Conservation (phyloP, 1,140 invertebrate species). For the Neodiprion fabricii region DNA sequence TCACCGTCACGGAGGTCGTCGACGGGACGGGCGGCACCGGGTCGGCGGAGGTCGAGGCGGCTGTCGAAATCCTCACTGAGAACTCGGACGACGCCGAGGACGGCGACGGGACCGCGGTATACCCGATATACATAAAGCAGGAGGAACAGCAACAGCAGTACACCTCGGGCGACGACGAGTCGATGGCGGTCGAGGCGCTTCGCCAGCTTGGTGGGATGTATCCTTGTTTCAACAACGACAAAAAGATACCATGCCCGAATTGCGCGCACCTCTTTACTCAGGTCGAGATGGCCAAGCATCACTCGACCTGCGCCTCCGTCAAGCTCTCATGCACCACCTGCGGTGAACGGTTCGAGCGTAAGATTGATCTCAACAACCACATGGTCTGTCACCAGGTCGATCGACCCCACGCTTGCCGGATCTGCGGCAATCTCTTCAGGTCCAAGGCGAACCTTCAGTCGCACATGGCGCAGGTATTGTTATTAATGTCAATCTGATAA, state of each 20-base stretch:
- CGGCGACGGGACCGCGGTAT: slow-evolving; percentile 37
- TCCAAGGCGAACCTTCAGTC: slow-evolving; percentile 50
- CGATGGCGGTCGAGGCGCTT: slow-evolving; percentile 61
- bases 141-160: slow-evolving; percentile 46
- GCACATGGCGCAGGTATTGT: slow-evolving; percentile 42
- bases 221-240: slow-evolving; percentile 45
- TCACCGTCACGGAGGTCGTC: slow-evolving; percentile 31
- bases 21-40: too few species aligned
- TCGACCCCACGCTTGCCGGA: slow-evolving; percentile 53
- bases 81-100: slow-evolving; percentile 39
- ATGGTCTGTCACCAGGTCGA: slow-evolving; percentile 58
- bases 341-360: slow-evolving; percentile 52
- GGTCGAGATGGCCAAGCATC: slow-evolving; percentile 41
- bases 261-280: slow-evolving; percentile 36
- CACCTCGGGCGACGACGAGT: slow-evolving; percentile 56
- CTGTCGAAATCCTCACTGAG: slow-evolving; percentile 39
- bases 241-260: slow-evolving; percentile 43
- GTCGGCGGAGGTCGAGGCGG: slow-evolving; percentile 31
- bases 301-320: slow-evolving; percentile 28
- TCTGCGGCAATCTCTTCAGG: slow-evolving; percentile 54
- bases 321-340: slow-evolving; percentile 53
- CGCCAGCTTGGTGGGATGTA: slow-evolving; percentile 61
- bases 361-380: slow-evolving; percentile 56
- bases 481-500: too few species aligned
- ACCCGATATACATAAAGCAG: slow-evolving; percentile 52